Base-by-base conservation (phyloP, 1,140 invertebrate genomes). In the Triops longicaudatus region DNA sequence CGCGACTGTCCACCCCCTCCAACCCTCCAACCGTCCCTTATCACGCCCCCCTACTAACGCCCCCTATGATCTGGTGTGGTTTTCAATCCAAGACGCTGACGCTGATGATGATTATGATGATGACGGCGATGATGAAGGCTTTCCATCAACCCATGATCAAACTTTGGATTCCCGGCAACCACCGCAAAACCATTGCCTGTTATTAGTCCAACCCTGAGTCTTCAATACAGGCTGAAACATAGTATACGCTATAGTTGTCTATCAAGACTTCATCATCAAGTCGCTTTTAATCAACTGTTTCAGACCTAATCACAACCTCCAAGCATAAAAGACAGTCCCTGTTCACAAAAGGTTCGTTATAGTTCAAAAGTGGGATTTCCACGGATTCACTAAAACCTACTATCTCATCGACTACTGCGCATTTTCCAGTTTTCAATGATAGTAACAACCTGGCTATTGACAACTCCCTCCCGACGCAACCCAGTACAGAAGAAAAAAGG, bases 231-330 rank as follows among this genome's bases (percentile, higher is more conserved):
- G 31, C 31, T 37, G 31, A 37, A 37, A 37, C 31, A 37, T 2
- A 37, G 31, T 7, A 37, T 7, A 37, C 7, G 31, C 31, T 37
- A 37, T 37, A 37, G 31, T 17, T 63, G n/a, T 63, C 50, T 22
- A 63, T 63, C 50, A 63, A 63, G 7, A 22, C 50, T 63, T 63
- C 14, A 63, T 22, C 50, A 22, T 22, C 50, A 22, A 63, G 50
- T 63, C 50, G 50, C 50, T 63, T 63, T 63, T 63, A 63, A 63
- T 63, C 50, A 63, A 63, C 50, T 63, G 50, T 63, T 63, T 63
- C 50, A 12, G 50, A 9, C 50, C 50, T 63, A 63, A 63, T 63
- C 50, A 63, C 22, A 63, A 63, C 50, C 50, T 63, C 50, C 22
- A 22, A 63, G 22, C 50, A 14, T 63, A 63, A 63, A 17, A 22